phyloP scores from a whole-genome alignment of 2,797 vertebrate species.

The Delichon dasypus region DNA sequence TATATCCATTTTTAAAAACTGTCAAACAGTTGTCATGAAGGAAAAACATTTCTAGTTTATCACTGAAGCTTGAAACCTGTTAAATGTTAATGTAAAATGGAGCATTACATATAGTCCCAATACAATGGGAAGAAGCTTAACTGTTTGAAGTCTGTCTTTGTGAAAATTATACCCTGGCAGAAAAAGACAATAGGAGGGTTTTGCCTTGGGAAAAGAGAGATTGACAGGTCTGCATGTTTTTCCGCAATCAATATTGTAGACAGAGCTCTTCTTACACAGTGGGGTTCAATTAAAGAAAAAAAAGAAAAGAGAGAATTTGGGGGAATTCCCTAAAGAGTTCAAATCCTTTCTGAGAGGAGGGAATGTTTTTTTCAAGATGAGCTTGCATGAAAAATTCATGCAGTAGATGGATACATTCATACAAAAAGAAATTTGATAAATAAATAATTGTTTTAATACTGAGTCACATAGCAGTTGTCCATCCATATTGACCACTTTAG shows the following conservation, averaged over 20 bases:
- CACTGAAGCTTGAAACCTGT: constrained; percentile 58
- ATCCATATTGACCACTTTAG: constrained; percentile 47
- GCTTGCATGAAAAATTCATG: constrained; percentile 71
- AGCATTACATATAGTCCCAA: constrained; percentile 21
- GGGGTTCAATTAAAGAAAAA: constrained; percentile 69
- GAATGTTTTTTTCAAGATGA: constrained; percentile 64
- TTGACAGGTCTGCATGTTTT: constrained; percentile 63
- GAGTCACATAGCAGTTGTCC: constrained; percentile 56
- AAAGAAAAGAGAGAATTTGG: constrained; percentile 75
- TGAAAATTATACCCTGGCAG: constrained; percentile 53
- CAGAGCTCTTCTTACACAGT: constrained; percentile 52
- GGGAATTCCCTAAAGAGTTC: constrained; percentile 68
- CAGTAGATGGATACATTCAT: constrained; percentile 60
- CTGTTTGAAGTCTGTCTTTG: constrained; percentile 66
- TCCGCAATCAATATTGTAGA: constrained; percentile 72
- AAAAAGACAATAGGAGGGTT: constrained; percentile 46
- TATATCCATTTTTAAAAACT: constrained; percentile 66
- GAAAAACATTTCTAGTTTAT: constrained; percentile 55
- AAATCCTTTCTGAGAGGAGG: constrained; percentile 69
- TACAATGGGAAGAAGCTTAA: constrained; percentile 53
- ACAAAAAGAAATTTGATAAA: constrained; percentile 58
- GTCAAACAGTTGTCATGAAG: constrained; percentile 66
- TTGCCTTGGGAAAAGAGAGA: constrained; percentile 63
- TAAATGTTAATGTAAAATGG: constrained; percentile 64
- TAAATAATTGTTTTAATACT: constrained; percentile 70